phyloP scores from a whole-genome alignment of 2,797 vertebrate genomes.

The Syngnathus rostellatus region DNA sequence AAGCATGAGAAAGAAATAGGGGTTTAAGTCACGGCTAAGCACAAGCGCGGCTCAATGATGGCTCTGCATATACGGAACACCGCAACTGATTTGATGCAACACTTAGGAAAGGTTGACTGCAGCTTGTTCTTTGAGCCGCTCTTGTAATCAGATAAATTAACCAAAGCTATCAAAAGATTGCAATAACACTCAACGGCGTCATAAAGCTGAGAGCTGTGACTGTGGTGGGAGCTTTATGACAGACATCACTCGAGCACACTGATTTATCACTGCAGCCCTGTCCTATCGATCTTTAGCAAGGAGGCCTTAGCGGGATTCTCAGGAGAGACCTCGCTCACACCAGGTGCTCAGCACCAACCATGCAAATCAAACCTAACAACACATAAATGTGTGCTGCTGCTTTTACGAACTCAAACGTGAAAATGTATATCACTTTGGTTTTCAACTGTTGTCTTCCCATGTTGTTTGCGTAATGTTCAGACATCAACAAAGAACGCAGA shows the following conservation, averaged over 20 bases:
- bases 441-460: slow-evolving; percentile 29
- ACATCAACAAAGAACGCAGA: slow-evolving; percentile 51
- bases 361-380: slow-evolving; percentile 51
- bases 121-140: slow-evolving; percentile 51
- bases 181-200: slow-evolving; percentile 72
- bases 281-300: slow-evolving; percentile 67
- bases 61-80: slow-evolving; percentile 9
- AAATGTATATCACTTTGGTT: slow-evolving; percentile 20
- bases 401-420: slow-evolving; percentile 46
- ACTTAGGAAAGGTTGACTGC: slow-evolving; percentile 42
- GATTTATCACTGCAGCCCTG: slow-evolving; percentile 69
- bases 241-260: slow-evolving; percentile 62
- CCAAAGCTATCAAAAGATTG: slow-evolving; percentile 76
- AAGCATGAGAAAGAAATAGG: not conserved
- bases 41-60: slow-evolving; percentile 1
- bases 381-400: slow-evolving; percentile 7
- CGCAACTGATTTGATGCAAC: slow-evolving; percentile 40
- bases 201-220: slow-evolving; percentile 70
- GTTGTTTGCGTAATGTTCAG: slow-evolving; percentile 61
- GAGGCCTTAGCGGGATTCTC: slow-evolving; percentile 60
- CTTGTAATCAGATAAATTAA: slow-evolving; percentile 78
- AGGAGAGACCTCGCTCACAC: slow-evolving; percentile 54
- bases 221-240: slow-evolving; percentile 67
- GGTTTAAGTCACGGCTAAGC: slow-evolving; percentile 10
- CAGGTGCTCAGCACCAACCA: slow-evolving; percentile 50